Evolutionary conservation across 2,888 invertebrate species (phyloP).

Genomic region (Teinopalpus imperialis): DNA sequence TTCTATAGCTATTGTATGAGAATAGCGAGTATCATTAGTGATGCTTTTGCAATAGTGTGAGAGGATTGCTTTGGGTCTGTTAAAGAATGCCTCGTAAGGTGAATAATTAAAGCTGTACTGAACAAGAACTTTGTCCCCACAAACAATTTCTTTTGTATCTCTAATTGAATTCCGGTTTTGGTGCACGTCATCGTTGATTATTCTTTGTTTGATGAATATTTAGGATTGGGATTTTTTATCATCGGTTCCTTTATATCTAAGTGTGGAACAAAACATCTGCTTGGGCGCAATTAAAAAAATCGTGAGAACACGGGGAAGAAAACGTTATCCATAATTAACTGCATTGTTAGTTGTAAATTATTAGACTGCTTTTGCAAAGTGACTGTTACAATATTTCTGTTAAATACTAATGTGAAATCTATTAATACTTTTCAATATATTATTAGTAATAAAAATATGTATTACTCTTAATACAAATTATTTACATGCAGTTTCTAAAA

Average conservation of each 20-base stretch:
- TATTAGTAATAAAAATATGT: too few species aligned
- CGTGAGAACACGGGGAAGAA: constrained; percentile 71
- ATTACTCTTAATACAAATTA: too few species aligned
- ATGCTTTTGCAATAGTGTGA: constrained; percentile 67
- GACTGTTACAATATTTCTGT: constrained; percentile 11
- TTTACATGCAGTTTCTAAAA: too few species aligned
- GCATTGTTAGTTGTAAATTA: constrained; percentile 40
- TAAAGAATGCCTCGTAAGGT: constrained; percentile 44
- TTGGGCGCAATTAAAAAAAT: constrained; percentile 71
- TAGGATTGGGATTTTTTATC: constrained; percentile 55
- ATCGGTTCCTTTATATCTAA: constrained; percentile 58
- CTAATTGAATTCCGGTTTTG: constrained; percentile 78
- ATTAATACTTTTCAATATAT: too few species aligned
- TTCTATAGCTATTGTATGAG: constrained; percentile 44
- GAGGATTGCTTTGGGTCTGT: constrained; percentile 49
- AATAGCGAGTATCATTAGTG: constrained; percentile 68
- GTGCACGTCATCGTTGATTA: constrained; percentile 69
- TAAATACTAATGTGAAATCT: too few species aligned
- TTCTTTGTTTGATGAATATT: constrained; percentile 70
- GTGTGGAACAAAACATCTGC: constrained; percentile 67
- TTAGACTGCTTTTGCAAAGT: constrained; percentile 32
- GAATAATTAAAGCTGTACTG: constrained; percentile 70
- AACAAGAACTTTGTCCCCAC: constrained; percentile 72
- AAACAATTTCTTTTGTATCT: constrained; percentile 66
- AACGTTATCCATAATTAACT: constrained; percentile 57